Conservation (phyloP, 2,888 invertebrate species). For the Cryptops parisi region DNA sequence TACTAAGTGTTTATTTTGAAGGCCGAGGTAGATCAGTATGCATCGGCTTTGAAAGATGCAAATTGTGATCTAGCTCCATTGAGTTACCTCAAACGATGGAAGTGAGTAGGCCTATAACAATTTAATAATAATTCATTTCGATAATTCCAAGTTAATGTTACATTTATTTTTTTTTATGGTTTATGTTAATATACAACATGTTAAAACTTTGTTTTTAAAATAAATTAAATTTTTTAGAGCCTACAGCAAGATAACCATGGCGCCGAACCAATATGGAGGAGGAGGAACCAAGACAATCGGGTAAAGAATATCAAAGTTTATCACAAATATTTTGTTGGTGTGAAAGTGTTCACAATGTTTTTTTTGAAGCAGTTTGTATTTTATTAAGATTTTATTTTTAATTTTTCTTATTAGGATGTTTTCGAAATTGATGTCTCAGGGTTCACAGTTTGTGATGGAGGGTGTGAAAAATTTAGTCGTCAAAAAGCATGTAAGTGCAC, state of each 20-base stretch:
- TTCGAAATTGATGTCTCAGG: conserved; percentile 90
- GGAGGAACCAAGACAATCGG: conserved; percentile 83
- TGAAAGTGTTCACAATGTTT: too few species aligned
- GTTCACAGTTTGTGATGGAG: conserved; percentile 98
- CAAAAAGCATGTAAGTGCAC: conserved; percentile 76
- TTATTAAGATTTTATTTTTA: too few species aligned
- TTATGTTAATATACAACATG: too few species aligned
- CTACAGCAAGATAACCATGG: conserved; percentile 57
- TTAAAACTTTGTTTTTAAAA: not conserved
- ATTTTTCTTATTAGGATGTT: conserved; percentile 58
- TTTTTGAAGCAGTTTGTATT: too few species aligned
- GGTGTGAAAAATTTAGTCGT: conserved; percentile 98
- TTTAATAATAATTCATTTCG: too few species aligned
- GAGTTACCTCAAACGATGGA: conserved; percentile 84
- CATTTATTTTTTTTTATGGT: too few species aligned
- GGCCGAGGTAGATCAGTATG: conserved; percentile 68
- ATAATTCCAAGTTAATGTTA: too few species aligned
- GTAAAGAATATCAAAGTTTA: too few species aligned
- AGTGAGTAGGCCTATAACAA: too few species aligned
- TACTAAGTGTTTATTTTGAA: too few species aligned
- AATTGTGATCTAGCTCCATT: conserved; percentile 76
- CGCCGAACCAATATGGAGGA: conserved; percentile 51
- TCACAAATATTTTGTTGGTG: too few species aligned
- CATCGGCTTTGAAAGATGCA: conserved; percentile 56
- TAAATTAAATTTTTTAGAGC: conserved; percentile 39